Base-by-base conservation (phyloP, 2,797 vertebrate species). In the Sebastes taczanowskii region DNA sequence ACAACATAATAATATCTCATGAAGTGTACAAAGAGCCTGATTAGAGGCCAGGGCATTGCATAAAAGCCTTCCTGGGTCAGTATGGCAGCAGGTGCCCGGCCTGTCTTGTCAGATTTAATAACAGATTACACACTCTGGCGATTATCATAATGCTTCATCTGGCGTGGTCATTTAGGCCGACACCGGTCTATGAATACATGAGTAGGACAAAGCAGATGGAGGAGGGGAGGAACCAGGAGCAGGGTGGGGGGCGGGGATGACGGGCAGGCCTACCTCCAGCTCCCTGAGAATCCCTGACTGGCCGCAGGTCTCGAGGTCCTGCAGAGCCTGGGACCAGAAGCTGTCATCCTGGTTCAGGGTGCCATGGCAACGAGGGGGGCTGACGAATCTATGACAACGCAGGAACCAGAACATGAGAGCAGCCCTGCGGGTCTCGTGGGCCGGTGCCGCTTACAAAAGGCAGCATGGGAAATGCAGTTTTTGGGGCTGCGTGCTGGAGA, bases 211-310 rank as follows among this genome's bases (percentile, higher is more conserved):
- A 87, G 71, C 80, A 88, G 89, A 89, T 85, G 83, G 82, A 71
- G 62, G 35, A 63, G 74, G 55, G 55, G 53, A 78, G 65, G 68
- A 64, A 74, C 34, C 32, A 16, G 56, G 68, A 58, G 63, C 3
- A 22, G 71, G 22, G 4, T 30, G 27, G 32, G 35, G 32, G 72
- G 16, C 6, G 59, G 42, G 13, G 60, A 38, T 22, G 34, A 46
- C 10, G 16, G n/a, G 6, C 10, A 2, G 63, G 32, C 91, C 88
- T 97, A 99, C 99, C 98, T 99, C 98, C 87, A 99, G 96, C 84
- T 99, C 98, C 94, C 98, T 96, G 92, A 99, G 97, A 92, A 99
- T 97, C 92, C 98, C 98, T 4, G 98, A 98, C 94, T 99, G 98
- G 86, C 99, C 98, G 9, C 99, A 99, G 71, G 98, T 99, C 96